Evolutionary conservation across 2,113 vertebrate genomes (phyloP), one percentile per base, ranked within the genome.

Genomic region (Hippoglossus stenolepis): DNA sequence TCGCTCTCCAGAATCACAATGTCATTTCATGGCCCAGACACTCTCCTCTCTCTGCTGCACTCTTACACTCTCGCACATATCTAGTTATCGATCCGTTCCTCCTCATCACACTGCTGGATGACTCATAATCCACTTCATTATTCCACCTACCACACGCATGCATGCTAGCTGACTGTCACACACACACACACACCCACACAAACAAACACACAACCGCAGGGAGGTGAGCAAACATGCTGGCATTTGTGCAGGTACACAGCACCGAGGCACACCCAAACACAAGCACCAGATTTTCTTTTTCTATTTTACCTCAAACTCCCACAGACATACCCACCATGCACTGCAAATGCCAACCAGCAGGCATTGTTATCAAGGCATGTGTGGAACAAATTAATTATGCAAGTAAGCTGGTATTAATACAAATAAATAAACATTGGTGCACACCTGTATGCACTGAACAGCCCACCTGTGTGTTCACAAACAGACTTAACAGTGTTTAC

Each of bases 91-190:
- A 91, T 89, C 82, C 26, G 58, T 78, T 86, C 76, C 79, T 82
- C 75, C 77, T 85, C 75, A 60, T 81, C 83, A 82, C 82, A 84
- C 75, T 4, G 45, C 79, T 65, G 78, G 65, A 65, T 24, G 40
- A 83, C 85, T 87, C 88, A 85, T 89, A 87, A 91, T 86, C 84
- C 75, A 86, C 85, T 89, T 86, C 79, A 90, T 90, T 90, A 89
- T 87, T 87, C 80, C 76, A 47, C 64, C 74, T 70, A 80, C 73
- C 5, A 13, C 73, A 49, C 63, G 75, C 62, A 59, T 65, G 0
- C 61, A 38, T 11, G 40, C 40, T 4, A 43, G 12, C 40, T 43
- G 40, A 13, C 40, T 43, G 40, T 43, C 68, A 73, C 24, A 59
- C 77, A 26, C 31, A 53, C 59, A 26, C 57, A 68, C 45, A 49